Evolutionary conservation across 2,888 invertebrate species (phyloP).

Genomic region (Spilosoma lubricipeda): DNA sequence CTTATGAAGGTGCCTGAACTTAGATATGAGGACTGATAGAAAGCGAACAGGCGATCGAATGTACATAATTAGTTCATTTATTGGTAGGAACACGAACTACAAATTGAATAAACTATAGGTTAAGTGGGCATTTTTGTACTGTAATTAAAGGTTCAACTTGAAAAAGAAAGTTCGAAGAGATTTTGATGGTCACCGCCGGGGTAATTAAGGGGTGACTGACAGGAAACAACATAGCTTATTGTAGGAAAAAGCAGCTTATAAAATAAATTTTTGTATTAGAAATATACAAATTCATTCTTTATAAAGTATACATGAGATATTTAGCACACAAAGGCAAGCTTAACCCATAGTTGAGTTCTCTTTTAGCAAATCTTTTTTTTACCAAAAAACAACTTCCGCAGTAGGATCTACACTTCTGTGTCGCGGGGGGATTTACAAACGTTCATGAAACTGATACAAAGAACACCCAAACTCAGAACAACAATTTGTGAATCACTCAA

Average conservation of each 20-base stretch:
- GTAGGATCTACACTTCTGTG: no score
- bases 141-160: background rate
- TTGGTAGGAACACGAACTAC: slow-evolving; percentile 15
- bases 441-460: no score
- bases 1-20: slow-evolving; percentile 58
- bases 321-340: no score
- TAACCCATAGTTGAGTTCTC: no score
- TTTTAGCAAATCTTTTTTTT: no score
- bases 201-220: background rate
- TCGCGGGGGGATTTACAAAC: no score
- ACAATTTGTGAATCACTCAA: no score
- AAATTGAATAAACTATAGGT: slow-evolving; percentile 18
- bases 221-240: background rate
- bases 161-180: background rate
- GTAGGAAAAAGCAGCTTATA: background rate
- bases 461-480: no score
- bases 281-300: no score
- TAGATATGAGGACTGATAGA: slow-evolving; percentile 35
- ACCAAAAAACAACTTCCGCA: no score
- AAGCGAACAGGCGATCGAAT: slow-evolving; percentile 17
- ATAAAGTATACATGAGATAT: no score
- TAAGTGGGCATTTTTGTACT: background rate
- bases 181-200: background rate
- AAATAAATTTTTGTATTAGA: background rate
- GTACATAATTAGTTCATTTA: slow-evolving; percentile 39